Evolutionary conservation across 2,888 invertebrate genomes (phyloP).

Genomic region (Hemistola chrysoprasaria): DNA sequence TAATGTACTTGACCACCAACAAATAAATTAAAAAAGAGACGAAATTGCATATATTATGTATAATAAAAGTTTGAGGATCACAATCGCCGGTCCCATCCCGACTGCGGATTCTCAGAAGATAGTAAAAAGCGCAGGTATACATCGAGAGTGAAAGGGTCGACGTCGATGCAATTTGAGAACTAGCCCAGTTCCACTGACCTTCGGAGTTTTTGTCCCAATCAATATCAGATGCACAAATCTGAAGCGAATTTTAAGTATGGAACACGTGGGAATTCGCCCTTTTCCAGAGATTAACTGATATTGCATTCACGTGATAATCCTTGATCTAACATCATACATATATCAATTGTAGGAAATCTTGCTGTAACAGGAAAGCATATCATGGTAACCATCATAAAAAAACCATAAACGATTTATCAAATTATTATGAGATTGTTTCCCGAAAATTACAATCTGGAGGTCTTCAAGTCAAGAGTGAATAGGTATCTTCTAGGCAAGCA

Average conservation of each 20-base stretch:
- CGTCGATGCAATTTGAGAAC: slow-evolving; percentile 79
- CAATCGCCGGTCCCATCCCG: slow-evolving; percentile 42
- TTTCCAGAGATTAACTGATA: slow-evolving; percentile 51
- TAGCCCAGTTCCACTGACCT: slow-evolving; percentile 77
- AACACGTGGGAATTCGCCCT: slow-evolving; percentile 74
- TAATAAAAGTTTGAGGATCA: slow-evolving; percentile 55
- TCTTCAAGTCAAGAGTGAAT: too few relatives aligned
- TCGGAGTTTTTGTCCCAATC: slow-evolving; percentile 59
- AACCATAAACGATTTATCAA: too few relatives aligned
- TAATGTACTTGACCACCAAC: too few relatives aligned
- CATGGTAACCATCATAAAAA: too few relatives aligned
- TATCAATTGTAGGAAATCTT: slow-evolving; percentile 23
- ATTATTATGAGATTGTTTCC: too few relatives aligned
- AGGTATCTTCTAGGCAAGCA: too few relatives aligned
- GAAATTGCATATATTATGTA: not conserved
- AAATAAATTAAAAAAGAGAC: not conserved
- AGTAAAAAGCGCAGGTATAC: slow-evolving; percentile 79
- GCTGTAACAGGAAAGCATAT: not conserved
- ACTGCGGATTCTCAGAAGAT: slow-evolving; percentile 64
- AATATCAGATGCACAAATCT: slow-evolving; percentile 63
- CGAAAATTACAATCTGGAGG: too few relatives aligned
- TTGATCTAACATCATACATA: not conserved
- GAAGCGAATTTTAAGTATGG: slow-evolving; percentile 63
- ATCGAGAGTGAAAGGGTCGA: slow-evolving; percentile 81
- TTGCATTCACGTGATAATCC: slow-evolving; percentile 57